These are phyloP conservation scores for Gallinago jamesoni DNA, from an alignment of 2,113 vertebrate species.

Conservation along the genomic window DNA sequence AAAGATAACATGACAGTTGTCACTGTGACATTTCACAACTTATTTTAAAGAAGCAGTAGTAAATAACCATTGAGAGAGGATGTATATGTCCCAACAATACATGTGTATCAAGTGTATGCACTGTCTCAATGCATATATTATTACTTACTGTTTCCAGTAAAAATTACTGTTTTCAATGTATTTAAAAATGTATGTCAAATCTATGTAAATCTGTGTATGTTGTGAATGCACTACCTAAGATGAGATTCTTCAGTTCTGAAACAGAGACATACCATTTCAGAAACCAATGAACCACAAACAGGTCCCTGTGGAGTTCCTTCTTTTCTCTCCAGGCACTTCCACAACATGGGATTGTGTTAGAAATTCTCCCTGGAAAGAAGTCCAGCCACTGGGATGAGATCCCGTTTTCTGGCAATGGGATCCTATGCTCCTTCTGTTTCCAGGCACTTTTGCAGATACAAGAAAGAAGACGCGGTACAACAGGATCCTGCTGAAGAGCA, in stretches of 20 bases:
- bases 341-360: not conserved
- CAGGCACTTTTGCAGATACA: not conserved
- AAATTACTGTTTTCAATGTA: not conserved
- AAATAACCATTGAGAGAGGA: not conserved
- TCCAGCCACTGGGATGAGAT: not conserved
- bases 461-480: not conserved
- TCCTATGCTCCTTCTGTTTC: not conserved
- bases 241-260: not conserved
- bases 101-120: not conserved
- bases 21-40: not conserved
- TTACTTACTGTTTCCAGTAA: not conserved
- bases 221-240: slow-evolving; percentile 1
- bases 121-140: not conserved
- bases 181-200: slow-evolving; percentile 18
- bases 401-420: not conserved
- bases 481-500: not conserved
- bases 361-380: not conserved
- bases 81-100: not conserved
- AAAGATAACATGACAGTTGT: not conserved
- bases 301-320: not conserved
- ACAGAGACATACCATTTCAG: slow-evolving; percentile 4
- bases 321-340: not conserved
- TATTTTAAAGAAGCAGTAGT: not conserved
- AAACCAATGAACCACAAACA: not conserved
- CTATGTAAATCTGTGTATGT: not conserved